Evolutionary conservation across 2,797 vertebrate species (phyloP).

Genomic region (Coilia nasus): DNA sequence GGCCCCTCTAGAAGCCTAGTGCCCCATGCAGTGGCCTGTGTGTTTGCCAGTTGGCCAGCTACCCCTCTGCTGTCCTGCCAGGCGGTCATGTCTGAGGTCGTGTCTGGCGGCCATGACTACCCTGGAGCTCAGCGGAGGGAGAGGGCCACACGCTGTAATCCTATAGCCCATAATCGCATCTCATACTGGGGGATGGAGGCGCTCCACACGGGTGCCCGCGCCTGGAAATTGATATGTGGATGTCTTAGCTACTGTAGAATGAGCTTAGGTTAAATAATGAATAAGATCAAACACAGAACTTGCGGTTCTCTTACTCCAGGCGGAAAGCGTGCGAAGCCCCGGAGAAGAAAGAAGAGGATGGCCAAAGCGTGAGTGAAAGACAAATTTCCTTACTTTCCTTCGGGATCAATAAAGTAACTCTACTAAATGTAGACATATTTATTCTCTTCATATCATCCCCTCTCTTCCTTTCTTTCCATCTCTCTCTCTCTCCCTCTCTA

Average conservation of each 20-base stretch:
- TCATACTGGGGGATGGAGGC: not conserved
- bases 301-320: slow-evolving; percentile 74
- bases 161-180: slow-evolving; percentile 4
- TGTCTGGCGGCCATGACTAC: not conserved
- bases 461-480: too few species aligned
- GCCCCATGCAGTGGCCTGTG: too few species aligned
- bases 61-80: too few species aligned
- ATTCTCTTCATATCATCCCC: not conserved
- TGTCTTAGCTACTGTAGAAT: not conserved
- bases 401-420: too few species aligned
- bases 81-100: too few species aligned
- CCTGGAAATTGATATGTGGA: not conserved
- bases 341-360: slow-evolving; percentile 92
- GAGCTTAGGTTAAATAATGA: not conserved
- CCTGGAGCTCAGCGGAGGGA: not conserved
- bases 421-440: too few species aligned
- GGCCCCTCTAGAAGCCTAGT: too few species aligned
- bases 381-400: too few species aligned
- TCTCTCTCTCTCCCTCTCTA: too few species aligned
- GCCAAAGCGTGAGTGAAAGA: slow-evolving; percentile 86
- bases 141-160: not conserved
- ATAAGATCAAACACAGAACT: slow-evolving; percentile 33
- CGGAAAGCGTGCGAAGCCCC: slow-evolving; percentile 88
- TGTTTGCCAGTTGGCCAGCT: too few species aligned
- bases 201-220: not conserved